A percentile compares a stretch with the other conserved stretches of the same genome.
Conservation (phyloP, 1,140 invertebrate species). For the Anoplophora glabripennis region DNA sequence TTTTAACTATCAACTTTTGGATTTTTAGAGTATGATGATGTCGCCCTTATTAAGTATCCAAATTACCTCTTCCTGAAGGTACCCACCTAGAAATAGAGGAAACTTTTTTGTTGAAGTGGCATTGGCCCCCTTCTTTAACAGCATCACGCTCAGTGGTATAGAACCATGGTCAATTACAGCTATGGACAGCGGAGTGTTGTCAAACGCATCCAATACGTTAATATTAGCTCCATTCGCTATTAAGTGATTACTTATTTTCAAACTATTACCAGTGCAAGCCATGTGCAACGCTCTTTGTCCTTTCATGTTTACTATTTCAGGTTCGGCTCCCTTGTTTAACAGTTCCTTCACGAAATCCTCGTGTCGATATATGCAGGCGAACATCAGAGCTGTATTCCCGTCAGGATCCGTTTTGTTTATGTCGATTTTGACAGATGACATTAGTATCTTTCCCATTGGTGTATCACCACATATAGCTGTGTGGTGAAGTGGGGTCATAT, state of each 20-base stretch:
- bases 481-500: background rate
- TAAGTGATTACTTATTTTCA: constrained; percentile 4
- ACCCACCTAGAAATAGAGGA: constrained; percentile 9
- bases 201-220: background rate
- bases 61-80: no score
- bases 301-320: background rate
- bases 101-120: background rate
- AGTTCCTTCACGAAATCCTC: background rate
- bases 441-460: background rate
- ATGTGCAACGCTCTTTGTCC: constrained; percentile 1
- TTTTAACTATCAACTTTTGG: no score
- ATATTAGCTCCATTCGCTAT: background rate
- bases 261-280: background rate
- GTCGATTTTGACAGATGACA: background rate
- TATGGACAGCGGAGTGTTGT: constrained; percentile 4
- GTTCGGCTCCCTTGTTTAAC: background rate
- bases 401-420: background rate
- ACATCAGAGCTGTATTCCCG: background rate
- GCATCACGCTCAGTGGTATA: background rate
- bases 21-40: no score
- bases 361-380: background rate
- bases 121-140: constrained; percentile 7
- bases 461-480: background rate
- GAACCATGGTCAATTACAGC: constrained; percentile 2
- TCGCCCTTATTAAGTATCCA: no score